These are phyloP conservation scores for Sarcophaga variegata DNA, from an alignment of 2,888 invertebrate species.

Conservation along the genomic window DNA sequence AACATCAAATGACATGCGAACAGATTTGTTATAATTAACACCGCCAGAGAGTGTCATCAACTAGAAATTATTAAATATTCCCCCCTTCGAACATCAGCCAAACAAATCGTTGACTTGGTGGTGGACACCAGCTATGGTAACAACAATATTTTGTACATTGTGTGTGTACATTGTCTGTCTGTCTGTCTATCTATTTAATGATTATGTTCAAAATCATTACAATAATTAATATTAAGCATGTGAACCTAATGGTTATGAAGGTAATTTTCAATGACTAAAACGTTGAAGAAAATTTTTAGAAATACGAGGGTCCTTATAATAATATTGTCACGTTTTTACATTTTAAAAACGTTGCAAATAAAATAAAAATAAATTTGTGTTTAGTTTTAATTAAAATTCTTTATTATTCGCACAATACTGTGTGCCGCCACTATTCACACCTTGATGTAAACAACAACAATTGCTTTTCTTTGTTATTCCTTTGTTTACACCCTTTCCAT, in stretches of 20 bases:
- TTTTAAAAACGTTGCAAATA: no score
- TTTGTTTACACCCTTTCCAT: no score
- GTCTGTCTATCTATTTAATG: constrained; percentile 46
- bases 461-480: no score
- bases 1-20: constrained; percentile 60
- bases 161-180: no score
- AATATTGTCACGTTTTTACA: no score
- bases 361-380: no score
- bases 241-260: constrained; percentile 60
- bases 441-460: no score
- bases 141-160: background rate
- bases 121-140: background rate
- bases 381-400: no score
- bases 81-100: background rate
- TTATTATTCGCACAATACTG: no score
- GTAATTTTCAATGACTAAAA: constrained; percentile 54
- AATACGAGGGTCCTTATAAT: background rate
- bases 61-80: constrained; percentile 45
- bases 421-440: no score
- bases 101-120: background rate
- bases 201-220: constrained; percentile 62
- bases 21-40: constrained; percentile 66
- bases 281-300: background rate
- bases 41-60: constrained; percentile 58
- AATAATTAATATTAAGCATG: constrained; percentile 63